Evolutionary conservation across 2,888 invertebrate genomes (phyloP), one percentile per base, ranked within the genome.

Genomic region (Alloplasta piceator): DNA sequence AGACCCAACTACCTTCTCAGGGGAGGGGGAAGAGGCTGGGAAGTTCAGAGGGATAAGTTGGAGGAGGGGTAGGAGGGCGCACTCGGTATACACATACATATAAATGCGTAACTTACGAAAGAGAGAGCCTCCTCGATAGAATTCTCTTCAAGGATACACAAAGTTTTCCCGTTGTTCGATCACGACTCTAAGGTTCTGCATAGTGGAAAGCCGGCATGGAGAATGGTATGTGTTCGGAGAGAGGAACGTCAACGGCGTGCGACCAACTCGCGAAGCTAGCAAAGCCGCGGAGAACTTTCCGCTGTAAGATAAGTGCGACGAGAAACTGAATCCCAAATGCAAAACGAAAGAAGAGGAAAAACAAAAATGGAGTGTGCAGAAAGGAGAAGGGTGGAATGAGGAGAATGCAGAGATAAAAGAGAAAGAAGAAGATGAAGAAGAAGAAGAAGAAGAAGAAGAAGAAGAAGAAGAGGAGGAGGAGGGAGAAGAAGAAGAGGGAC

Each of bases 131-230:
- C 41, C 14, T 43, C 63, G 63, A 73, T 64, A 73, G 64, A 63
- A 73, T 73, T 73, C 55, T 36, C 73, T 56, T 43, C 73, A 64
- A 73, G 73, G 73, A 73, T 73, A 73, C 73, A 55, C 73, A 73
- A 64, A 64, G 63, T 73, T 73, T 64, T 73, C 63, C 73, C 43
- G 63, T 43, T 55, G 63, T 73, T 43, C 73, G 63, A 73, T 73
- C 73, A 63, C 73, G 73, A 38, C 52, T 73, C 39, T 55, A 52
- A 16, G 63, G 63, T 63, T 64, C 73, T 63, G 64, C 63, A 82
- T 79, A 84, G 86, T 86, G 84, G 87, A 86, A 84, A 86, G 84
- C 80, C 82, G 83, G 81, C 82, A 78, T 82, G 78, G 81, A 80
- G 58, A 67, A 48, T 63, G 41, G 73, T 73, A 78, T 73, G 55